phyloP scores from a whole-genome alignment of 1,140 invertebrate species.

The Drosophila albomicans region DNA sequence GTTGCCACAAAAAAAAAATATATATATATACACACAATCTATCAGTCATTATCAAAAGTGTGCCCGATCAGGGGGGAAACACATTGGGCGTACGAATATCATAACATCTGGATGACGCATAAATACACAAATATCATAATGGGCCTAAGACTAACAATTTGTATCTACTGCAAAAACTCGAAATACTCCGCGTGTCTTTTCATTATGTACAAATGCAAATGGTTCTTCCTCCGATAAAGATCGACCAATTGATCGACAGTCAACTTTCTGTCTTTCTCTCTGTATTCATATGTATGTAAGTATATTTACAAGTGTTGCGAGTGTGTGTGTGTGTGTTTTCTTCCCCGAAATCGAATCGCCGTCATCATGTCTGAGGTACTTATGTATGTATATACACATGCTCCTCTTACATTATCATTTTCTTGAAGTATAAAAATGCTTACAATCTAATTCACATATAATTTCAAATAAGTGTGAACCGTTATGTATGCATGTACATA shows the following conservation, averaged over 20 bases:
- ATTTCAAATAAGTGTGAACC: constrained; percentile 31
- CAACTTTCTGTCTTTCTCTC: background rate
- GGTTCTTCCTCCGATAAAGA: background rate
- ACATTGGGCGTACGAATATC: constrained; percentile 43
- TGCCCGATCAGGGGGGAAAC: constrained; percentile 54
- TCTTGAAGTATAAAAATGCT: constrained; percentile 43
- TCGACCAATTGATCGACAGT: constrained; percentile 2
- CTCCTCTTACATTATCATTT: constrained; percentile 20
- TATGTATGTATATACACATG: constrained; percentile 45
- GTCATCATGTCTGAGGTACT: constrained; percentile 43
- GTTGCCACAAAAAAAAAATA: constrained; percentile 9
- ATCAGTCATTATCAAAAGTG: constrained; percentile 70
- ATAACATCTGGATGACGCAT: constrained; percentile 41
- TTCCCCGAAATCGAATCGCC: constrained; percentile 23
- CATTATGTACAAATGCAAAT: constrained; percentile 6
- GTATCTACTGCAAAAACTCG: background rate
- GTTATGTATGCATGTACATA: constrained; percentile 5
- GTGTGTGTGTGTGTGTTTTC: constrained; percentile 1
- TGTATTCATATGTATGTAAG: constrained; percentile 18
- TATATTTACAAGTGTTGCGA: constrained; percentile 32
- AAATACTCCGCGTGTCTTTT: background rate
- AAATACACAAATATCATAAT: background rate
- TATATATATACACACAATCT: constrained; percentile 32
- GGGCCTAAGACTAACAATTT: constrained; percentile 5
- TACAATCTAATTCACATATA: constrained; percentile 46